Base-by-base conservation (phyloP, 2,888 invertebrate species). In the Melieria omissa region DNA sequence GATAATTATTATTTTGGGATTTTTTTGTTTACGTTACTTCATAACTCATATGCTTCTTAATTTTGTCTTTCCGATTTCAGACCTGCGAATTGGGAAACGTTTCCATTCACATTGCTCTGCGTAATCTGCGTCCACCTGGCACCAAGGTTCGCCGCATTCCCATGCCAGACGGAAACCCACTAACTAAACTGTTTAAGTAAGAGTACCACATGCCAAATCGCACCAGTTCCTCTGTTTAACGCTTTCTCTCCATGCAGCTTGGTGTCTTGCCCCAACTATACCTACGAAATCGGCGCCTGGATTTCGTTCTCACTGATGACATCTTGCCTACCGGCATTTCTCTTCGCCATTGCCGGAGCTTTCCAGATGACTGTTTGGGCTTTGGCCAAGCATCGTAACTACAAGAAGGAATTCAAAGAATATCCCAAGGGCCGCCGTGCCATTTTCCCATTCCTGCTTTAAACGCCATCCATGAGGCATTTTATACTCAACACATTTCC, bases 191-290 rank as follows among this genome's bases (percentile, higher is more conserved):
- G 29, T 98, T 97, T 88, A 92, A 95, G 86, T 87, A 77, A 78
- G 81, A 80, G 54, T 45, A 61, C 4, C 14, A 16, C 5, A 46
- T 9, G 16, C 42, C 5, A 60, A 29, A 12, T 0, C 14, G 49
- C 47, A 52, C 7, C 8, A 5, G 58, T 57, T 42, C n/a, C 4
- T 66, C 16, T 65, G 14, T 41, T n/a, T 14, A 16, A 49, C 14
- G 16, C 9, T 8, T 46, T 16, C 16, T 47, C 12, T 12, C 12
- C 29, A 49, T 12, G 4, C 62, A 87, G 87, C 80, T 91, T 92
- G 73, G 99, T 99, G 0, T 99, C 98, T 9, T 99, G 99, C 84
- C 99, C 99, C n/a, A 99, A 99, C 89, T 99, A 99, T 87, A 97
- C 98, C 0, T 99, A 99, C 83, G 99, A 99, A 88, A 91, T 95